Evolutionary conservation across 2,888 invertebrate species (phyloP), one percentile per base, ranked within the genome.

Genomic region (Neoscelio sp.): DNA sequence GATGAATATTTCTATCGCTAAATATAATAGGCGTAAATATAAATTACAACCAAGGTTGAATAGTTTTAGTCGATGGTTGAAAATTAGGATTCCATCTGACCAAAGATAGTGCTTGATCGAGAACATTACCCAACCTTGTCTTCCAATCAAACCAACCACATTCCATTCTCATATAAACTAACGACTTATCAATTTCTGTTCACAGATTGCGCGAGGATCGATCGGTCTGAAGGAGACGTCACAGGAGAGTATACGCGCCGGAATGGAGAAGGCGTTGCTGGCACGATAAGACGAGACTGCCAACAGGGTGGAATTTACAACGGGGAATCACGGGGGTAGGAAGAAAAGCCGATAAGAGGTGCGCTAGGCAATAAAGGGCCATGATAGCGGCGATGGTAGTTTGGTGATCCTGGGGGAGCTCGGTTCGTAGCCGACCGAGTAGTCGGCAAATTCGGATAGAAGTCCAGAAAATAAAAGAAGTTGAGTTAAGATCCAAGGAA

Each of bases 201-300:
- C 68, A 6, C 74, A 80, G 76, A 74, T 74, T 76, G 77, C 60
- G 62, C 65, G 65, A 44, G 68, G 64, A 74, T 74, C 68, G 74
- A 71, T 77, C 65, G 60, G 60, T 67, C 35, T 56, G 54, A 74
- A 77, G 52, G 74, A 65, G 74, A 50, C 56, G 73, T 77, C 76
- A 74, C 68, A 77, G 73, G 74, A 74, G 74, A 77, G 42, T 62
- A 68, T 74, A 65, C 64, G 60, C 62, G 68, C 38, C 65, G 65
- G 68, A 62, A 80, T 68, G 65, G 65, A 62, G 70, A 52, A 62
- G 58, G 35, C 60, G 64, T 62, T 52, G 56, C 20, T 62, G 28
- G 35, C 44, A 42, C 74, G 78, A 74, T 78, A 78, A 68, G 74
- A 30, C 56, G 56, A 33, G 46, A 40, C 44, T 12, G 48, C 48